Percentiles rank a stretch among this genome's conserved stretches.
phyloP scores from a whole-genome alignment of 2,113 vertebrate genomes.

The Neodon shergylaensis region DNA sequence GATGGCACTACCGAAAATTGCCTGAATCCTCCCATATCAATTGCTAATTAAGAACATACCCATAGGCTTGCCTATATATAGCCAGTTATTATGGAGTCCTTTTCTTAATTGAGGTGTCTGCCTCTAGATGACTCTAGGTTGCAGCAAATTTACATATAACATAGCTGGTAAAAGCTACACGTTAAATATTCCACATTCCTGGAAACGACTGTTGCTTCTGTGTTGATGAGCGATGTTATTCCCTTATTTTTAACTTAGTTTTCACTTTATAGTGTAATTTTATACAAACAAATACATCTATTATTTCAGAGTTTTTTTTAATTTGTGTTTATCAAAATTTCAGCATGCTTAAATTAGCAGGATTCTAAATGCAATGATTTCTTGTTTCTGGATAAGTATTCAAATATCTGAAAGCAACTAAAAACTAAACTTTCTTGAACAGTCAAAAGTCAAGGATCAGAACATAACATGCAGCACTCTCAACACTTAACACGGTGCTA shows the following conservation, averaged over 20 bases:
- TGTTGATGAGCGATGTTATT: background rate
- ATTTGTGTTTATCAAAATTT: background rate
- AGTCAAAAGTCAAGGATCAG: background rate
- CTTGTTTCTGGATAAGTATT: background rate
- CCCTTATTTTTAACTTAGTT: background rate
- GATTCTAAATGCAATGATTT: constrained; percentile 4
- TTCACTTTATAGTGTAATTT: background rate
- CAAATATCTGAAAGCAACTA: background rate
- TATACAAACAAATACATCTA: background rate
- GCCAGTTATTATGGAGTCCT: background rate
- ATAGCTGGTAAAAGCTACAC: background rate
- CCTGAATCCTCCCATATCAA: background rate
- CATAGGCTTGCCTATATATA: background rate
- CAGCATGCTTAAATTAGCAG: background rate
- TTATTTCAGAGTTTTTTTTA: background rate
- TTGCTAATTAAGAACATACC: background rate
- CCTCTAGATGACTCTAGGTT: background rate
- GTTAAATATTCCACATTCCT: constrained; percentile 10
- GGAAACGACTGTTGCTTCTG: background rate
- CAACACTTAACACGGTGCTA: background rate
- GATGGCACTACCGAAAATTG: background rate
- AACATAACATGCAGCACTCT: background rate
- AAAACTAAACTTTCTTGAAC: background rate
- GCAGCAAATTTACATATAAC: background rate
- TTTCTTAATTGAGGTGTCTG: background rate